These are phyloP conservation scores for Peromyscus attwateri DNA, from an alignment of 2,797 vertebrate species.

Conservation along the genomic window DNA sequence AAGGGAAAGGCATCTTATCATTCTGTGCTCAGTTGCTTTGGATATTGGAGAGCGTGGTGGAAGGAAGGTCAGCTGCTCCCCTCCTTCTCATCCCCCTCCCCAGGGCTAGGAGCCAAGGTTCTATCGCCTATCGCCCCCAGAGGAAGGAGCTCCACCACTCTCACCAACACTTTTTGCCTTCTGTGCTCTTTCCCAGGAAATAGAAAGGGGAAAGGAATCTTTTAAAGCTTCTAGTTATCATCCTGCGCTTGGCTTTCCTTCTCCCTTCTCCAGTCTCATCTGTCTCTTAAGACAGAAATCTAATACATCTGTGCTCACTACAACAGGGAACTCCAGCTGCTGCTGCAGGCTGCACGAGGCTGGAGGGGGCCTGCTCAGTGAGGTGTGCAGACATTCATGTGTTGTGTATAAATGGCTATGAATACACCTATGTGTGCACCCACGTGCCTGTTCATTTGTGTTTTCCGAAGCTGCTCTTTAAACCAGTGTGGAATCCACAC, in stretches of 20 bases:
- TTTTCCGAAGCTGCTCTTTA: neutral
- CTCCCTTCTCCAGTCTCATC: neutral
- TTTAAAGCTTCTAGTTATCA: conserved; percentile 40
- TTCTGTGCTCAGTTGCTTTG: neutral
- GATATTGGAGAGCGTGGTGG: neutral
- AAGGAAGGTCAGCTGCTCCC: neutral
- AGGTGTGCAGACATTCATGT: neutral
- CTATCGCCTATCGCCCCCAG: neutral
- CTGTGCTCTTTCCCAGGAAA: neutral
- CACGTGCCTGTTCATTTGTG: neutral
- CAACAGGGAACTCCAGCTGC: conserved; percentile 25
- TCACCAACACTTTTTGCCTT: neutral
- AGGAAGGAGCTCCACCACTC: neutral
- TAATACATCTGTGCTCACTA: neutral
- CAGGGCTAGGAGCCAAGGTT: neutral
- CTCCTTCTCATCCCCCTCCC: neutral
- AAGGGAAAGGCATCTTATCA: neutral
- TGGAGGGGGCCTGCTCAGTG: neutral
- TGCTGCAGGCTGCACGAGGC: neutral
- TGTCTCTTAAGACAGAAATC: neutral
- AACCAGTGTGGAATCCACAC: neutral
- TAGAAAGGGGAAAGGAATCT: conserved; percentile 56
- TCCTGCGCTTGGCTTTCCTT: neutral
- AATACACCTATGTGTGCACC: no score
- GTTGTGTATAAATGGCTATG: neutral